A percentile compares a stretch with the other conserved stretches of the same genome.
Evolutionary conservation across 2,113 vertebrate genomes (phyloP).

Genomic region (Prochilodus magdalenae): DNA sequence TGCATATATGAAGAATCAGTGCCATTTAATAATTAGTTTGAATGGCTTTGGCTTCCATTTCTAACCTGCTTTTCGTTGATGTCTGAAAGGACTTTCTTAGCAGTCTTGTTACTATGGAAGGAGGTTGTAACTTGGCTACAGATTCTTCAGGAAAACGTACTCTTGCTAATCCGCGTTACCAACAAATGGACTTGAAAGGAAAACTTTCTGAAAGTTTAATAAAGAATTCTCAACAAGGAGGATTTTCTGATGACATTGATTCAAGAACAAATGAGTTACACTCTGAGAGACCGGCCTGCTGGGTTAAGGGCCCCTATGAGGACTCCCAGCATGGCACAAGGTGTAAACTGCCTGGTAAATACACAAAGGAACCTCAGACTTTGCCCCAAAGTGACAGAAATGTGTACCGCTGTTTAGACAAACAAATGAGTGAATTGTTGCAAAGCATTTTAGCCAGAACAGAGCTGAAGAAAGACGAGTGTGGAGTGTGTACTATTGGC

Average conservation of each 20-base stretch:
- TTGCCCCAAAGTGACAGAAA: slow-evolving; percentile 9
- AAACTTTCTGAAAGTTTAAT: neutral
- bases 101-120: neutral
- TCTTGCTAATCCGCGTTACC: neutral
- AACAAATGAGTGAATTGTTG: slow-evolving; percentile 1
- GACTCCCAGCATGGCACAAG: neutral
- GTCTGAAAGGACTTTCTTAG: neutral
- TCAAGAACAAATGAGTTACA: slow-evolving; percentile 7
- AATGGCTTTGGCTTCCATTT: too few species aligned
- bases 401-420: slow-evolving; percentile 14
- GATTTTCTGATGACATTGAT: slow-evolving; percentile 3
- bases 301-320: slow-evolving; percentile 5
- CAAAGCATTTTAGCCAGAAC: slow-evolving; percentile 30
- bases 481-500: neutral
- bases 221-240: slow-evolving; percentile 24
- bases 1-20: too few species aligned
- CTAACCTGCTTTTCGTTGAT: neutral
- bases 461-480: slow-evolving; percentile 23
- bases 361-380: slow-evolving; percentile 9
- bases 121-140: neutral
- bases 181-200: neutral
- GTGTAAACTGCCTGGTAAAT: neutral
- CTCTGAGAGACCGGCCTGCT: neutral
- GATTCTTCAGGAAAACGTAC: neutral
- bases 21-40: too few species aligned